Evolutionary conservation across 2,113 vertebrate genomes (phyloP), one percentile per base, ranked within the genome.

Genomic region (Psilopsiagon aymara): DNA sequence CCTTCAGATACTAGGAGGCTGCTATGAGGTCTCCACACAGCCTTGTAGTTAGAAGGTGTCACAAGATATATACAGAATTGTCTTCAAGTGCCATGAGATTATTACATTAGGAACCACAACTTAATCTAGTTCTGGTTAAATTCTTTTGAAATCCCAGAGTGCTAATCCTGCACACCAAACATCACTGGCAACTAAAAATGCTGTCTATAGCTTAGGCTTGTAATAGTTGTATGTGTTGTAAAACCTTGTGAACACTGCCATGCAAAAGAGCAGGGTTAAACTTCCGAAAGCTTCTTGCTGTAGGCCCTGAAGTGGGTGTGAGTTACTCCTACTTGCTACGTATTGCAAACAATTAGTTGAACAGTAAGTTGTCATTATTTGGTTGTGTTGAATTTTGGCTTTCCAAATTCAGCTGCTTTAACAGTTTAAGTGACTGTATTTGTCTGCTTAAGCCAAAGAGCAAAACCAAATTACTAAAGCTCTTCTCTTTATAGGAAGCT

Each of bases 401-500:
- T 94, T 88, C 94, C 81, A 95, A 90, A 82, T 90, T 95, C 89
- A 93, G 75, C 87, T 95, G 49, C 74, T 95, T 71, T 79, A 81
- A 62, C 67, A 85, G 43, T 94, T 95, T 75, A 92, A 91, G 92
- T 96, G 75, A 86, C 31, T 82, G 35, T 90, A 92, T 88, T 67
- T 95, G 83, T 93, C 35, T 95, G 57, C 69, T 79, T 71, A 84
- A 89, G 31, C n/a, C 24, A 9, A 19, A 64, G 57, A 84, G 51
- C 39, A 75, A 88, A 91, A 64, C 29, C 62, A 47, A 79, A 76
- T 92, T 37, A 37, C 87, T 92, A 24, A 96, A 92, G 60, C 95
- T 86, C 17, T 92, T 97, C 60, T 97, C 62, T 84, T 76, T 78
- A 29, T 98, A 99, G 99, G 99, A 99, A 98, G 99, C 99, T 18